phyloP scores from a whole-genome alignment of 1,140 invertebrate species.

The Papilio dardanus region DNA sequence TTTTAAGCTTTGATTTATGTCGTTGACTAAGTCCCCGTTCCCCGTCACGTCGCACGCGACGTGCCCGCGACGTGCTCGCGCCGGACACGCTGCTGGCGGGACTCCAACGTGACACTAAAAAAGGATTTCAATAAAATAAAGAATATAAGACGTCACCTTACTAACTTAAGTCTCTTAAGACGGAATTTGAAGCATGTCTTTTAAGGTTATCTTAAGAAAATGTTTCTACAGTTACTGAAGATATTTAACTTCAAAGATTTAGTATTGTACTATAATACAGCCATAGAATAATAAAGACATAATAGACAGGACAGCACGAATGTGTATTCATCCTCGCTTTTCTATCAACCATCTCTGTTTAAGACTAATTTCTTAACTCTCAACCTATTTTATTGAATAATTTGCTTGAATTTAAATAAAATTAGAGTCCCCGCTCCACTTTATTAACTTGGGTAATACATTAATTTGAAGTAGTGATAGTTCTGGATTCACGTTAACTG shows the following conservation, averaged over 20 bases:
- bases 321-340: too few relatives aligned
- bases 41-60: neutral
- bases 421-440: neutral
- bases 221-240: too few relatives aligned
- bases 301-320: too few relatives aligned
- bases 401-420: too few relatives aligned
- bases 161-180: neutral
- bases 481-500: neutral
- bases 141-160: neutral
- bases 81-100: conserved; percentile 4
- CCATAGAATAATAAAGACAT: too few relatives aligned
- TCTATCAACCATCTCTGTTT: too few relatives aligned
- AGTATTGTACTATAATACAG: too few relatives aligned
- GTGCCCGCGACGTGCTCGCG: neutral
- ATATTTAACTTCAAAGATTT: too few relatives aligned
- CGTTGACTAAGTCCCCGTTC: neutral
- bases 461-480: neutral
- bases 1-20: conserved; percentile 16
- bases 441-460: neutral
- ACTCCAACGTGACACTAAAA: conserved; percentile 1
- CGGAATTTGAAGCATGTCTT: neutral
- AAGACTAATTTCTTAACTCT: too few relatives aligned
- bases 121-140: conserved; percentile 3
- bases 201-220: too few relatives aligned
- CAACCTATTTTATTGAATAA: too few relatives aligned